Base-by-base conservation (phyloP, 64 coral and sea anemone genomes). In the Stylophora pistillata region DNA sequence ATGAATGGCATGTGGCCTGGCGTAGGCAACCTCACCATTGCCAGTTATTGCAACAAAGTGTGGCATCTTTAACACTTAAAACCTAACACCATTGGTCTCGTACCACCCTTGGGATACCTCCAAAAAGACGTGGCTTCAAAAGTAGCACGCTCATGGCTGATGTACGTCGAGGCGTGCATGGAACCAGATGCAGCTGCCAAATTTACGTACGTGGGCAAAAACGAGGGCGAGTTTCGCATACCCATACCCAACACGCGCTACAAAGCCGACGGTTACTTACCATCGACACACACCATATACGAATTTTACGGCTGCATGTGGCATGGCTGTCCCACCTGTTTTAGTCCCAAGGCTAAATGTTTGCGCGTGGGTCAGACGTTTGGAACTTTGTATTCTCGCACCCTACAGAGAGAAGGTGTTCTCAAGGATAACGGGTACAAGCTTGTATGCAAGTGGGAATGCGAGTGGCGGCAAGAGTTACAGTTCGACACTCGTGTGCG, bases 241-340 rank as follows among this genome's bases (percentile, higher is more conserved):
- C 30, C 13, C 5, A 17, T 76, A 6, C 29, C 14, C 2, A 62
- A 27, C 1, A 37, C n/a, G 0, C 1, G 0, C 0, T 69, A 72
- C 21, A 55, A 53, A 6, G 86, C 89, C 3, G 79, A 93, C 15
- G 86, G 86, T 1, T 89, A n/a, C 32, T 55, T 61, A 9, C 15
- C 26, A 10, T 18, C 15, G 15, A 54, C 1, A 1, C 53, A 85
- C 7, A 82, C 69, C 0, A 28, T 93, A 0, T 66, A 14, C 2
- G 86, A 93, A 55, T 88, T 55, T 56, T 69, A 55, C 17, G 76
- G 91, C 0, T 78, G 75, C 32, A 9, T 65, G 0, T 94, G 47
- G 63, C 91, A 94, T 25, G 86, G 91, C 0, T 94, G 86, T 57
- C 1, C 4, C 0, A 34, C 10, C 17, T 94, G 86, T 69, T 76